Base-by-base conservation (phyloP, 2,797 vertebrate species). In the Falco naumanni region DNA sequence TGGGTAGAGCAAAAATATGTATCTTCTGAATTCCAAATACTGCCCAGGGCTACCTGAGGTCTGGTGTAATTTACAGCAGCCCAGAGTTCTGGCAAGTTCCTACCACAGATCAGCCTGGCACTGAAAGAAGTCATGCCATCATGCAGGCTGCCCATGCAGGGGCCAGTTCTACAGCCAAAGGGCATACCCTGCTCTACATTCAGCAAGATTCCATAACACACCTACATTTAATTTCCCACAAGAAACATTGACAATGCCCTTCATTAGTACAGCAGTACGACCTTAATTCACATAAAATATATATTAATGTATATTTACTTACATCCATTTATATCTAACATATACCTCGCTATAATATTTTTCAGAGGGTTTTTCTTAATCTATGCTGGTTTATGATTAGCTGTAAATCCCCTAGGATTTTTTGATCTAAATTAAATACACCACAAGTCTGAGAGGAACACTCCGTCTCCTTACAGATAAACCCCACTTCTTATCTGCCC, bases 401-500 rank as follows among this genome's bases (percentile, higher is more conserved):
- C 63, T 88, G 54, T 76, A 97, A 97, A 95, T 95, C 90, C 94
- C 69, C 18, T 8, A 48, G 88, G 93, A 93, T 86, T 94, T 93
- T 96, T 89, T 94, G 83, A 88, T 95, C 96, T 94, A 91, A 96
- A 80, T 93, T 93, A 96, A 97, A 87, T 87, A 89, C 4, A 25
- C 71, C 76, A 75, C 69, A 82, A 68, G 61, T 89, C 91, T 59
- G 79, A 97, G 92, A 94, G 24, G 17, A 95, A 88, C 80, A 74
- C 61, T 88, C 54, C 13, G 8, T 93, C 79, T 93, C 74, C 86
- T 87, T 59, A 74, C 53, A 95, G 95, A 96, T 80, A 93, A 96
- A 86, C 43, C 53, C 66, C 77, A 69, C 84, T 90, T 94, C 95
- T 97, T 97, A 97, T 97, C 96, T 95, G 77, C 50, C 60, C 51